Conservation (phyloP, 2,797 vertebrate species). For the Sphenodon punctatus region DNA sequence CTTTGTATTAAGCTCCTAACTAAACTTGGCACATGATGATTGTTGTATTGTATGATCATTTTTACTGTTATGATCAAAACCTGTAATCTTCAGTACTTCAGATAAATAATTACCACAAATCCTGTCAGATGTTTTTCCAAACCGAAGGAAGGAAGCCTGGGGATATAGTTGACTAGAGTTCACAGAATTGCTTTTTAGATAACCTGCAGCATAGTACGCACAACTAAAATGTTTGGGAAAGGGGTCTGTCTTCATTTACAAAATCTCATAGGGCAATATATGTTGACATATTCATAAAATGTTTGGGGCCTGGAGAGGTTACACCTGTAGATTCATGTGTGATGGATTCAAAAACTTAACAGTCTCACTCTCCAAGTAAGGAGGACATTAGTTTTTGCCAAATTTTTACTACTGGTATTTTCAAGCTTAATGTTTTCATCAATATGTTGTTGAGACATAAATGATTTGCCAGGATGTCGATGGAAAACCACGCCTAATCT, state of each 20-base stretch:
- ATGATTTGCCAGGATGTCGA: not conserved
- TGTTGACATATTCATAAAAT: accelerated
- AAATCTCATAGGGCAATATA: accelerated
- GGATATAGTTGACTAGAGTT: not conserved
- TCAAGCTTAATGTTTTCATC: not conserved
- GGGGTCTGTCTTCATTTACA: not conserved
- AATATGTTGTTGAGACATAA: accelerated
- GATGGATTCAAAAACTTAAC: too few relatives aligned
- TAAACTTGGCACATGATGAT: too few relatives aligned
- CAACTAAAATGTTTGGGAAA: not conserved
- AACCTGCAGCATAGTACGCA: not conserved
- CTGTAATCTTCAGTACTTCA: not conserved
- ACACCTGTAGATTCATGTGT: too few relatives aligned
- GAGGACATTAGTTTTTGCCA: too few relatives aligned
- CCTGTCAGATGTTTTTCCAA: not conserved
- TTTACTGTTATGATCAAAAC: not conserved
- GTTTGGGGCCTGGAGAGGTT: too few relatives aligned
- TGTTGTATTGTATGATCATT: too few relatives aligned
- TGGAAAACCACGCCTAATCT: not conserved
- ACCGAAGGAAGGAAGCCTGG: not conserved
- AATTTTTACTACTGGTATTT: too few relatives aligned
- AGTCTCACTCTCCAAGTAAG: too few relatives aligned
- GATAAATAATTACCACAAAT: not conserved
- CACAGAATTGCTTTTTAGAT: not conserved
- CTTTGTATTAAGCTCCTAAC: too few relatives aligned